phyloP scores from a whole-genome alignment of 2,888 invertebrate species.

The Zaprionus lineosus region DNA sequence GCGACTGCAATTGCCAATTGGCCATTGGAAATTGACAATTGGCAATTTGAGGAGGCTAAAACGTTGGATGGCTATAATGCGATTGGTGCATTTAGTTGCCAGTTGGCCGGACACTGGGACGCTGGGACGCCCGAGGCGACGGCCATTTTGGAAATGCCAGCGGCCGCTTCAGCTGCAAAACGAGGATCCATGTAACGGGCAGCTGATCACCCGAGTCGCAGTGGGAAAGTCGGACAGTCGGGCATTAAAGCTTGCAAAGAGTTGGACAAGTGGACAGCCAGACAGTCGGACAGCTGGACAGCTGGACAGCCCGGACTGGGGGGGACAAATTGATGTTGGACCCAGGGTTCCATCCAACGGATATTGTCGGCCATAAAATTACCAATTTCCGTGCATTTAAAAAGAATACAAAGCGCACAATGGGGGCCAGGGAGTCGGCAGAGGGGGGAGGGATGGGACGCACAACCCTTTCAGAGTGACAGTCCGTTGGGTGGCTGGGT shows the following conservation, averaged over 20 bases:
- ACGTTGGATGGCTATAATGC: conserved; percentile 71
- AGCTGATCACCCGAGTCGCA: too few relatives aligned
- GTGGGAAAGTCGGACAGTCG: too few relatives aligned
- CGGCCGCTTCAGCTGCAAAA: conserved; percentile 4
- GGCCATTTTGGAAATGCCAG: conserved; percentile 63
- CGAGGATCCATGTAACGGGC: not conserved
- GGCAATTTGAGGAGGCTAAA: conserved; percentile 62
- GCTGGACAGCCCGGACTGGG: too few relatives aligned
- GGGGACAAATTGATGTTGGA: too few relatives aligned
- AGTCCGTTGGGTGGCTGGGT: not conserved
- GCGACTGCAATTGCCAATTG: conserved; percentile 26
- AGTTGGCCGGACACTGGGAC: conserved; percentile 24
- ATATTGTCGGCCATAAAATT: conserved; percentile 73
- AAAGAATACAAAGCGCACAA: conserved; percentile 29
- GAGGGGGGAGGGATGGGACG: not conserved
- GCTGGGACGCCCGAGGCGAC: conserved; percentile 37
- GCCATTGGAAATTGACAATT: conserved; percentile 52
- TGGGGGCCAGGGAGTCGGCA: conserved; percentile 3
- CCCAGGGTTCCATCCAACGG: conserved; percentile 37
- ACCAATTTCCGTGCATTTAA: conserved; percentile 74
- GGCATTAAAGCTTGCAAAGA: not conserved
- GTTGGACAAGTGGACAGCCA: not conserved
- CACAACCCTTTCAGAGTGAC: conserved; percentile 29
- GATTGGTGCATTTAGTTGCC: conserved; percentile 76
- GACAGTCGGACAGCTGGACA: not conserved